phyloP scores from a whole-genome alignment of 2,797 vertebrate species.

The Falco cherrug region DNA sequence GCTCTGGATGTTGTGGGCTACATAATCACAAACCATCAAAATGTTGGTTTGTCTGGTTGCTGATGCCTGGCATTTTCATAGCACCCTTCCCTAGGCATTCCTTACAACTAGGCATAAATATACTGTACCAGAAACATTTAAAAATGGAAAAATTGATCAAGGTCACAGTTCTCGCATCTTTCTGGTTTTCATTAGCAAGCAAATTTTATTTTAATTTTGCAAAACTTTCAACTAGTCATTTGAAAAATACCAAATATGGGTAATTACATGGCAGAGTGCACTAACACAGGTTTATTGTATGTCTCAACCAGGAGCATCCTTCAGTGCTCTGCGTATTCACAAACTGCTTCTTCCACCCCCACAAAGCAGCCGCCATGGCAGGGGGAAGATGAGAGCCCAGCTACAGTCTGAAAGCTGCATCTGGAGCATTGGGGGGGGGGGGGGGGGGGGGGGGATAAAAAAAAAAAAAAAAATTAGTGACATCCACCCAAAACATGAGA shows the following conservation, averaged over 20 bases:
- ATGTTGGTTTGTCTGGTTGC: not conserved
- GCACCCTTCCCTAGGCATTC: not conserved
- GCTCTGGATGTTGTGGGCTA: not conserved
- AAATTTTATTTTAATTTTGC: not conserved
- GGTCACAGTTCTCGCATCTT: not conserved
- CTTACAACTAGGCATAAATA: not conserved
- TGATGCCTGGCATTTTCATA: not conserved
- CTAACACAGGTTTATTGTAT: not conserved
- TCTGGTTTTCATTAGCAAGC: conserved; percentile 27
- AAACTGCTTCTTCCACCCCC: not conserved
- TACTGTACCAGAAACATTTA: not conserved
- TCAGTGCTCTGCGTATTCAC: not conserved
- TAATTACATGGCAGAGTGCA: not conserved
- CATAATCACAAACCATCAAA: not conserved
- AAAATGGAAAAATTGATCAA: conserved; percentile 12
- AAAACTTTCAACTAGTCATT: not conserved
- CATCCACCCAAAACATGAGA: not conserved
- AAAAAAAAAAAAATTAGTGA: not conserved
- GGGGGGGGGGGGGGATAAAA: fast-evolving
- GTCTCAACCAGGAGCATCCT: not conserved
- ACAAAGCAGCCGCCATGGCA: fast-evolving
- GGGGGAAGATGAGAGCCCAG: not conserved
- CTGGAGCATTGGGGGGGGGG: not conserved
- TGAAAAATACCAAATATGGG: not conserved
- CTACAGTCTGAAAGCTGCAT: not conserved